phyloP scores from a whole-genome alignment of 2,888 invertebrate species.

The Hirudinaria manillensis region DNA sequence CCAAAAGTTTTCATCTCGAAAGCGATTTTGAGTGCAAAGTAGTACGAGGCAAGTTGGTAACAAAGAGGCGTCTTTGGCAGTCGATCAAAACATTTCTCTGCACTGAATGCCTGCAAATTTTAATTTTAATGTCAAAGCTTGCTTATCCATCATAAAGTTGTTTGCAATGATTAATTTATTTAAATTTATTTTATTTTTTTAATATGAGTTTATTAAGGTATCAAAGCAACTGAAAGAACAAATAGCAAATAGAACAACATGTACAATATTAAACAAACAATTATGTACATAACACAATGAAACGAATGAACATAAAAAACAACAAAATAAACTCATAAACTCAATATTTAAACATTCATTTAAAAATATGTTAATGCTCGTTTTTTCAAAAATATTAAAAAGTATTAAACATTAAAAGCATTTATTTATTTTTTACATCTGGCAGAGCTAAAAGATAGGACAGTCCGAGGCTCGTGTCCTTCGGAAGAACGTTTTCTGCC shows the following conservation, averaged over 20 bases:
- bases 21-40: constrained; percentile 52
- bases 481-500: constrained; percentile 55
- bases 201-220: too few species aligned
- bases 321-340: too few species aligned
- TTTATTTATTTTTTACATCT: constrained; percentile 43
- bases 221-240: too few species aligned
- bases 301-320: too few species aligned
- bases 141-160: too few species aligned
- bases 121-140: neutral
- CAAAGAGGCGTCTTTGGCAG: constrained; percentile 53
- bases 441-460: constrained; percentile 57
- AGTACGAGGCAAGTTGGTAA: constrained; percentile 54
- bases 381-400: neutral
- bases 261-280: too few species aligned
- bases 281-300: too few species aligned
- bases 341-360: too few species aligned
- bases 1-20: constrained; percentile 41
- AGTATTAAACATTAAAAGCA: neutral
- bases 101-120: constrained; percentile 36
- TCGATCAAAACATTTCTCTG: constrained; percentile 50
- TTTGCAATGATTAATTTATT: too few species aligned
- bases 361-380: too few species aligned
- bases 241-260: too few species aligned
- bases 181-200: too few species aligned
- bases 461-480: constrained; percentile 59